Conservation (phyloP, 2,888 invertebrate species). For the Leucoptera coffeella region DNA sequence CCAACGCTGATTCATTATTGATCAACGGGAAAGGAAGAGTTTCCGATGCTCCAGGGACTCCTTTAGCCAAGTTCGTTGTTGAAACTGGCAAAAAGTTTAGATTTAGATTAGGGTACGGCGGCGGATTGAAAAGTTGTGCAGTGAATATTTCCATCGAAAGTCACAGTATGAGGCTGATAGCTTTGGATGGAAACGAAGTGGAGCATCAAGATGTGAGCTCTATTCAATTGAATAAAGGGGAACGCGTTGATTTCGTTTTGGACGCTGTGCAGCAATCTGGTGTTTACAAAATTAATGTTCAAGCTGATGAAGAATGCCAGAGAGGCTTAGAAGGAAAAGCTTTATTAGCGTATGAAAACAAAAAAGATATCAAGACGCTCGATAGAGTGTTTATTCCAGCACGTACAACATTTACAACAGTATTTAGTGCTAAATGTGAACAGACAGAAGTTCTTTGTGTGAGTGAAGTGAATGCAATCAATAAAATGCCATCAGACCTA, state of each 20-base stretch:
- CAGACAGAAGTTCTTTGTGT: constrained; percentile 37
- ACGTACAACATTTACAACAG: constrained; percentile 24
- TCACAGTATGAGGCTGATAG: constrained; percentile 59
- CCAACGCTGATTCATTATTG: constrained; percentile 47
- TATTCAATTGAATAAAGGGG: constrained; percentile 61
- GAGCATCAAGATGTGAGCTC: constrained; percentile 50
- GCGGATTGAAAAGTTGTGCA: constrained; percentile 63
- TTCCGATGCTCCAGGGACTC: constrained; percentile 25
- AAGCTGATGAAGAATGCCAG: constrained; percentile 42
- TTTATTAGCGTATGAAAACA: constrained; percentile 33
- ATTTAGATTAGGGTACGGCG: constrained; percentile 61
- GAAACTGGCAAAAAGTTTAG: constrained; percentile 56
- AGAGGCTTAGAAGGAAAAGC: constrained; percentile 45
- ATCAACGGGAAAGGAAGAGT: constrained; percentile 59
- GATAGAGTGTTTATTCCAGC: constrained; percentile 5
- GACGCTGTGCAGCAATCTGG: constrained; percentile 51
- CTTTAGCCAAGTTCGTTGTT: constrained; percentile 43
- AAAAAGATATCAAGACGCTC: constrained; percentile 25
- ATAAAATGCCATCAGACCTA: constrained; percentile 45
- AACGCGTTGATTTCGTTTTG: constrained; percentile 69
- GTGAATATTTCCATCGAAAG: constrained; percentile 59
- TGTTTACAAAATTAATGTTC: constrained; percentile 57
- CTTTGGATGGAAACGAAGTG: constrained; percentile 65
- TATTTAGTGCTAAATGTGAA: constrained; percentile 34
- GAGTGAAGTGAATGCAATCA: constrained; percentile 46